Evolutionary conservation across 2,797 vertebrate species (phyloP).

Genomic region (Pangasius djambal): DNA sequence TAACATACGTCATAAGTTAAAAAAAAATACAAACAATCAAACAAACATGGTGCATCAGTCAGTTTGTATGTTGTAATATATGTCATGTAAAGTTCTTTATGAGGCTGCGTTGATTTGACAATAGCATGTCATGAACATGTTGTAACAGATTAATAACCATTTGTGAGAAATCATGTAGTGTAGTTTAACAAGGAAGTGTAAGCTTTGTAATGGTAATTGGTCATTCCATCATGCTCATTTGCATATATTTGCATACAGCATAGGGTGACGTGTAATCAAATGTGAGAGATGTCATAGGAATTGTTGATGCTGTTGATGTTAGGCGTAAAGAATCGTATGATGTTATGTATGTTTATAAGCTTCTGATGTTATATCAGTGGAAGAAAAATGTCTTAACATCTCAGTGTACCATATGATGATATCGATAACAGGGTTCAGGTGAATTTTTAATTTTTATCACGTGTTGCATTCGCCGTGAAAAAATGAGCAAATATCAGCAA

Average conservation of each 20-base stretch:
- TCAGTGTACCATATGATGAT: background rate
- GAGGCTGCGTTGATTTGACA: background rate
- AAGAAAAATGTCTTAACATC: background rate
- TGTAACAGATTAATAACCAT: background rate
- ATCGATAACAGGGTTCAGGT: background rate
- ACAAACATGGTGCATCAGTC: background rate
- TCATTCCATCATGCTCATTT: background rate
- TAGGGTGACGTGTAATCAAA: background rate
- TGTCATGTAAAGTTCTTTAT: background rate
- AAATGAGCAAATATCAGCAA: background rate
- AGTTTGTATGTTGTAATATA: background rate
- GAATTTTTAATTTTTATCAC: background rate
- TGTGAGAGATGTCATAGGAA: background rate
- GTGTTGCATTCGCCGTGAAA: background rate
- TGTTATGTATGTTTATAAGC: background rate
- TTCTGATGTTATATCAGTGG: background rate
- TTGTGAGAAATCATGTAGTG: too few species aligned
- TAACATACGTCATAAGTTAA: background rate
- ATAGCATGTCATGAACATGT: background rate
- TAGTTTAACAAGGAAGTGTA: background rate
- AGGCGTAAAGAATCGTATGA: background rate
- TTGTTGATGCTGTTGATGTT: background rate
- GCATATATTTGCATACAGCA: background rate
- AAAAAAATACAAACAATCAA: too few species aligned
- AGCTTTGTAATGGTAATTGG: background rate